Conservation (phyloP, 2,113 vertebrate genomes). For the Myotis lucifugus region DNA sequence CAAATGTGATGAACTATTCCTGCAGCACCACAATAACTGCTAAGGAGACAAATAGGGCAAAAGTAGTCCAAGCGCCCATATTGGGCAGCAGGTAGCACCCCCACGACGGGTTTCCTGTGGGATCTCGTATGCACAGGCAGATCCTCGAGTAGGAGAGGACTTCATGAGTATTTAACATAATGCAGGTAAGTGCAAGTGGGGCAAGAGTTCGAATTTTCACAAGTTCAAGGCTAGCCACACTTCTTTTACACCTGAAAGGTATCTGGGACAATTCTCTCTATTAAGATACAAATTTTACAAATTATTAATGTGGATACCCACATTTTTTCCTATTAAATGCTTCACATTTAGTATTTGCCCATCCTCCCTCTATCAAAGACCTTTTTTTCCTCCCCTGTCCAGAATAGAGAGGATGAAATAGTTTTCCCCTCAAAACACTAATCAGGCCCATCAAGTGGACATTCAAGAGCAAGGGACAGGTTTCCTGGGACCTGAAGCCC, state of each 20-base stretch:
- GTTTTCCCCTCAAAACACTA: neutral
- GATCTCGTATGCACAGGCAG: neutral
- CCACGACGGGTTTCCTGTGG: neutral
- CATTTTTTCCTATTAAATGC: neutral
- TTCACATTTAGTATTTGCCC: neutral
- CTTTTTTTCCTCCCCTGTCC: neutral
- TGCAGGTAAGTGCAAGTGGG: neutral
- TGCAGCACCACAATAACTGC: neutral
- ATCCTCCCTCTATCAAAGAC: neutral
- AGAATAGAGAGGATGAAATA: neutral
- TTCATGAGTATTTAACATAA: neutral
- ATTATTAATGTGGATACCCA: neutral
- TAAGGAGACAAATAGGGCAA: neutral
- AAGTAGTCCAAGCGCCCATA: no score
- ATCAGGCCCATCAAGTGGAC: neutral
- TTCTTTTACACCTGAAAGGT: conserved; percentile 5
- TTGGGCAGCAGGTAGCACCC: neutral
- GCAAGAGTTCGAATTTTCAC: neutral
- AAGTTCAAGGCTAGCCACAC: neutral
- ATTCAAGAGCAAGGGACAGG: neutral
- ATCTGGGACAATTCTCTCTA: neutral
- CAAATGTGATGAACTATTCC: neutral
- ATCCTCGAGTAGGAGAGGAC: neutral
- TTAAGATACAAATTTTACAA: neutral
- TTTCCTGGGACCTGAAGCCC: neutral